Evolutionary conservation across 92 coral and sea anemone genomes (phyloP).

Genomic region (Porites rus): DNA sequence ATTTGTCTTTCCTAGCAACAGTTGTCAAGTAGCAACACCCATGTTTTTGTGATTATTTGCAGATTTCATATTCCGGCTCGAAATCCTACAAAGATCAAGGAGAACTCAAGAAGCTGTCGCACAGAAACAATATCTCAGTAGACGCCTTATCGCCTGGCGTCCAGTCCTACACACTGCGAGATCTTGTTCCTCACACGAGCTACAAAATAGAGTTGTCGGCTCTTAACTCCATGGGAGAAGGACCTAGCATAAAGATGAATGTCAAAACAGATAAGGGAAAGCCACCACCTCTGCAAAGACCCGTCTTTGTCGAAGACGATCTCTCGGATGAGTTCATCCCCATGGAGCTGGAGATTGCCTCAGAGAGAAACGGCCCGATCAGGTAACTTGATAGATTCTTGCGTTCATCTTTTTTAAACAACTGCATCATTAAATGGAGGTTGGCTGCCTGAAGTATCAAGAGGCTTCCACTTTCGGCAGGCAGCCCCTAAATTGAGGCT

Average conservation of each 20-base stretch:
- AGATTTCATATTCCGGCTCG: constrained; percentile 71
- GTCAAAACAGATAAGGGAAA: constrained; percentile 74
- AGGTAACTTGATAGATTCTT: constrained; percentile 55
- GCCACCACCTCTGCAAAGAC: constrained; percentile 75
- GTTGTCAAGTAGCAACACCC: neutral
- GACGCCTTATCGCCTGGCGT: constrained; percentile 42
- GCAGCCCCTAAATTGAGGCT: no score
- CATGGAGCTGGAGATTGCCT: constrained; percentile 68
- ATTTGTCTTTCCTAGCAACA: neutral
- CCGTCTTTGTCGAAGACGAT: constrained; percentile 58
- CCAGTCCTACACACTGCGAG: constrained; percentile 59
- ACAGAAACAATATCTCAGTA: constrained; percentile 54
- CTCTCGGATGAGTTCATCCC: constrained; percentile 80
- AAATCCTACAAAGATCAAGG: constrained; percentile 72
- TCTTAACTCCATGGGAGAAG: constrained; percentile 74
- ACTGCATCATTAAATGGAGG: no score
- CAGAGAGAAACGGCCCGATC: constrained; percentile 90
- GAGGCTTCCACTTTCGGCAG: no score
- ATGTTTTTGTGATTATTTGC: neutral
- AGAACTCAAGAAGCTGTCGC: constrained; percentile 43
- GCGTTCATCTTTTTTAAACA: neutral
- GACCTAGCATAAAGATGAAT: constrained; percentile 49
- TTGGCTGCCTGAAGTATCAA: no score
- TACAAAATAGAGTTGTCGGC: constrained; percentile 73
- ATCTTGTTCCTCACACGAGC: constrained; percentile 77